These are phyloP conservation scores for Heteromurus nitidus DNA, from an alignment of 2,888 invertebrate genomes.

Conservation along the genomic window DNA sequence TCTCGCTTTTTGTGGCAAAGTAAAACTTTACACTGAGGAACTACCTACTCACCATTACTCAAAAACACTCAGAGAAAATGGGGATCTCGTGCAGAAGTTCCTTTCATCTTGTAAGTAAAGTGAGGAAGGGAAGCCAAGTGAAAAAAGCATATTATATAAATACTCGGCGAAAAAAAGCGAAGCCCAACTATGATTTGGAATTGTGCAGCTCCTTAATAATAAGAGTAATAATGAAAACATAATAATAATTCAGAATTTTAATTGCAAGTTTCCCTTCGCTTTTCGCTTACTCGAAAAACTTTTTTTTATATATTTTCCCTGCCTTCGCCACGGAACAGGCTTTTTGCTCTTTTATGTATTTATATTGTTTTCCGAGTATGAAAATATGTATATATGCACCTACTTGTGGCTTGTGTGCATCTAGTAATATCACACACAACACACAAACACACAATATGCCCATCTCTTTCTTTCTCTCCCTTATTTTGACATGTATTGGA, in stretches of 20 bases:
- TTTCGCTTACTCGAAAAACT: slow-evolving; percentile 31
- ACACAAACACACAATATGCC: too few species aligned
- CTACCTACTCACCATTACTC: slow-evolving; percentile 18
- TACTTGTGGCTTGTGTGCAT: background rate
- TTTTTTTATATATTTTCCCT: slow-evolving; percentile 9
- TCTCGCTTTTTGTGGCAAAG: too few species aligned
- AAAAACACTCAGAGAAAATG: slow-evolving; percentile 32
- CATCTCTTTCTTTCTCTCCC: background rate
- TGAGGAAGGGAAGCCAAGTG: background rate
- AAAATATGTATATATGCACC: background rate
- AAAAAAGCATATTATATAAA: background rate
- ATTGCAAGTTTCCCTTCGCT: slow-evolving; percentile 55
- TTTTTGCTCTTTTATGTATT: background rate
- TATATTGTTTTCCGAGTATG: background rate
- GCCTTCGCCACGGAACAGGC: background rate
- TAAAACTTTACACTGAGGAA: too few species aligned
- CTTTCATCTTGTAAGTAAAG: slow-evolving; percentile 31
- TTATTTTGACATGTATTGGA: background rate
- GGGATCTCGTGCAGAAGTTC: slow-evolving; percentile 55
- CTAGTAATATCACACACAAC: background rate
- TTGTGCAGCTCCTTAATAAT: slow-evolving; percentile 43
- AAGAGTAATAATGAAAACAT: slow-evolving; percentile 53
- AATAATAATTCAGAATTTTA: slow-evolving; percentile 59
- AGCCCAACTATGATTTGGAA: slow-evolving; percentile 25
- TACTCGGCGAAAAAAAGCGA: background rate